Base-by-base conservation (phyloP, 2,113 vertebrate species). In the Meriones unguiculatus region DNA sequence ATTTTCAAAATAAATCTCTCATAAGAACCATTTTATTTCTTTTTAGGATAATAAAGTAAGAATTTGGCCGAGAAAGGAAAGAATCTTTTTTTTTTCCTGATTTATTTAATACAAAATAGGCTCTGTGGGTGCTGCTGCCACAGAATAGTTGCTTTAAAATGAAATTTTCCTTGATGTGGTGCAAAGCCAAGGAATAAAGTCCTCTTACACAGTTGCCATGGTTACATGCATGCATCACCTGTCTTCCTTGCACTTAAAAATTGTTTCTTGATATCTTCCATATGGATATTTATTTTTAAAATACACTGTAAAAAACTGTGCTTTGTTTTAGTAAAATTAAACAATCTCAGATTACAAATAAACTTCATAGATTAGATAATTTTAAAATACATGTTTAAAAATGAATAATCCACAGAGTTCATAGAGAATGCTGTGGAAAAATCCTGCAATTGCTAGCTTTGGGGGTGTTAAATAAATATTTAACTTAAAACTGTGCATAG, bases 1-100 rank as follows among this genome's bases (percentile, higher is more conserved):
- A 65, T 95, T 97, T 96, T 95, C 38, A 97, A 98, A 98, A 97
- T 97, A 98, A 97, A 97, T 98, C 94, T 97, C 30, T 96, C 92
- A 94, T 98, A 96, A 64, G 96, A 97, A 91, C 18, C 90, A 67
- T 32, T 97, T 98, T 96, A 93, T 78, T 98, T 97, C 92, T 93
- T n/a, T 94, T 92, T 96, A 28, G 95, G 54, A 80, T 87, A 97
- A 94, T 98, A 97, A 98, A 90, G 81, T 92, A 54, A 25, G 93
- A 97, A 96, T 98, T 93, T 98, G 24, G 32, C 84, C 41, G 95
- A 97, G 89, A 97, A 91, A 41, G 15, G 38, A 92, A 82, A 95
- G 96, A 90, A 95, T 52, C 75, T 30, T 92, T 90, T 93, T 41
- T 41, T 46, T 46, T 46, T 52, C 67, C 25, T 84, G 65, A 91